Evolutionary conservation across 1,140 invertebrate genomes (phyloP).

Genomic region (Hycleus phaleratus): DNA sequence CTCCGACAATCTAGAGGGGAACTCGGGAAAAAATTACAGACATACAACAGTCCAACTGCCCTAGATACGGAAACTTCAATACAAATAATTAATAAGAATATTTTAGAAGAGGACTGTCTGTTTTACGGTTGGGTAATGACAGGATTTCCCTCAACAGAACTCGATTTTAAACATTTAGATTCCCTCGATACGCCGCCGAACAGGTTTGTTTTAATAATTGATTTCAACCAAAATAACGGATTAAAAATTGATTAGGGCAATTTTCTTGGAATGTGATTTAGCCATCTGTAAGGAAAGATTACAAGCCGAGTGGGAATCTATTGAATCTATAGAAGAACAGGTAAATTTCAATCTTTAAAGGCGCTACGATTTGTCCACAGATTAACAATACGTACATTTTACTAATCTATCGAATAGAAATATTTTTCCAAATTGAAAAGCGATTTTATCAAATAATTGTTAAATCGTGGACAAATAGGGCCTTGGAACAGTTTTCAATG

Average conservation of each 20-base stretch:
- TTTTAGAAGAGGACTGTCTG: constrained; percentile 48
- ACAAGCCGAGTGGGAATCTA: not conserved
- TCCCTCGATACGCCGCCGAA: constrained; percentile 53
- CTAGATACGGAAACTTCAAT: constrained; percentile 28
- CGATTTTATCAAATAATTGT: constrained; percentile 20
- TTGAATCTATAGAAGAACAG: not conserved
- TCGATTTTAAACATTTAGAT: constrained; percentile 53
- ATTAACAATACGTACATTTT: not conserved
- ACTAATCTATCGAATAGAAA: constrained; percentile 33
- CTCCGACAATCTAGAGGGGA: constrained; percentile 42
- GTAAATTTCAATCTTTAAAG: not conserved
- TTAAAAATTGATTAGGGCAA: constrained; percentile 19
- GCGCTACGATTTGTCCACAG: not conserved
- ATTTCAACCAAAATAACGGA: not conserved
- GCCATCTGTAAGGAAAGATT: constrained; percentile 33
- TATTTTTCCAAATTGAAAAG: constrained; percentile 25
- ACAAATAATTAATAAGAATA: constrained; percentile 42
- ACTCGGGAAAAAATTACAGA: constrained; percentile 43
- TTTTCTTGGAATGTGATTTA: constrained; percentile 37
- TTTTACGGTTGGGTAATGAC: constrained; percentile 54
- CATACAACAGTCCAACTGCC: constrained; percentile 26
- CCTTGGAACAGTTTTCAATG: not conserved
- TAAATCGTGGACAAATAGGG: not conserved
- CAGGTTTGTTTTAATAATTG: constrained; percentile 37
- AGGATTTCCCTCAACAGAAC: constrained; percentile 46